A percentile compares a stretch with the other conserved stretches of the same genome.
Evolutionary conservation across 2,888 invertebrate species (phyloP).

Genomic region (Pollenia labialis): DNA sequence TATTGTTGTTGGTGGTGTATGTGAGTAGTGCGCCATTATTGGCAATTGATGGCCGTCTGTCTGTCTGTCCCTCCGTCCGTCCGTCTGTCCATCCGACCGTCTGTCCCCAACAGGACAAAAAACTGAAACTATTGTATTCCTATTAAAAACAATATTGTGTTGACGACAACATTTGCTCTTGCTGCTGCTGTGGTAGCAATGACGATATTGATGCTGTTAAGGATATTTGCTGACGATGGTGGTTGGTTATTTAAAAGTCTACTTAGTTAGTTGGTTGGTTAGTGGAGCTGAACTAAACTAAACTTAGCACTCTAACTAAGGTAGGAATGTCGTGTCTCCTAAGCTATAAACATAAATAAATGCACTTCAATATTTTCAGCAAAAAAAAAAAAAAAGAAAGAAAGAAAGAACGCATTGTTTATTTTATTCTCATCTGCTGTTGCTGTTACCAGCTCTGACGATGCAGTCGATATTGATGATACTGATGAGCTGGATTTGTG

Average conservation of each 20-base stretch:
- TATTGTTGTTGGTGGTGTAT: slow-evolving; percentile 37
- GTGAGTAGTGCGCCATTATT: slow-evolving; percentile 66
- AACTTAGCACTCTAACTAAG: neutral
- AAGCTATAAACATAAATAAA: slow-evolving; percentile 82
- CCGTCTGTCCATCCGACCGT: no score
- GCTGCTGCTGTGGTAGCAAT: slow-evolving; percentile 37
- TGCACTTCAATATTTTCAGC: slow-evolving; percentile 76
- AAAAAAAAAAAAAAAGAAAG: neutral
- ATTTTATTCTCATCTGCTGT: slow-evolving; percentile 17
- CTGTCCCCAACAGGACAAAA: slow-evolving; percentile 42
- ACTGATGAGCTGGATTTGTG: slow-evolving; percentile 13
- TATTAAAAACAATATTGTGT: slow-evolving; percentile 45
- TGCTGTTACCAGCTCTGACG: slow-evolving; percentile 15
- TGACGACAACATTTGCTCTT: slow-evolving; percentile 50
- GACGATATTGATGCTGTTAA: slow-evolving; percentile 41
- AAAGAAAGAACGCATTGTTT: slow-evolving; percentile 23
- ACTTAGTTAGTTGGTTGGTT: slow-evolving; percentile 32
- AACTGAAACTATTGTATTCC: slow-evolving; percentile 55
- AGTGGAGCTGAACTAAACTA: neutral
- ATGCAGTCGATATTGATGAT: slow-evolving; percentile 9
- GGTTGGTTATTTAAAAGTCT: slow-evolving; percentile 31
- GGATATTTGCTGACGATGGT: slow-evolving; percentile 33
- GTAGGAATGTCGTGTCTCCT: slow-evolving; percentile 77
- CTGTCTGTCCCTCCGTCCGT: neutral
- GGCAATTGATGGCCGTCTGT: slow-evolving; percentile 53